Evolutionary conservation across 1,140 invertebrate species (phyloP), one percentile per base, ranked within the genome.

Genomic region (Cyrtorhinus lividipennis): DNA sequence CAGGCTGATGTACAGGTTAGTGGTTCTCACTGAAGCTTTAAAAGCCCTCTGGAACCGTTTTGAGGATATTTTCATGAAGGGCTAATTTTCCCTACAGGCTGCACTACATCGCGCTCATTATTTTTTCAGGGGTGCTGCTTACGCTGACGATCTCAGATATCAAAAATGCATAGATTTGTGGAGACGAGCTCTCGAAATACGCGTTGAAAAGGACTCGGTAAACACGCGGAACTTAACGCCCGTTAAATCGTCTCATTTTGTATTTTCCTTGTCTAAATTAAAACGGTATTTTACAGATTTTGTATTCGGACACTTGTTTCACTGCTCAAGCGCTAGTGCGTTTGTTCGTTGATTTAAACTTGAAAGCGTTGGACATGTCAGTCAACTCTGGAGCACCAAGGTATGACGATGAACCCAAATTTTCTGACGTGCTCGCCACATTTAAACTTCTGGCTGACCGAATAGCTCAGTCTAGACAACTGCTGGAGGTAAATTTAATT

Each of bases 161-260:
- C 87, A 91, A 70, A 77, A 85, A 59, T 92, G 90, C 72, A 87
- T 92, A 63, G 85, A 90, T 74, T 75, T 93, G 18, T 93, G 90
- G 90, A 76, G 79, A 63, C 82, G 88, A 73, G 85, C 86, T 25
- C 75, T 93, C 18, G 81, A 90, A 72, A 81, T 89, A 59, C 78
- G 87, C 66, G 83, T 91, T 3, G 79, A 82, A 67, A 90, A 85
- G 73, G 87, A 87, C 76, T 84, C 83, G 20, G 81, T 88, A 64
- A 64, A 66, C 62, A 22, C 20, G 8, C 38, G n/a, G n/a, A 44
- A 44, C 38, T 30, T 10, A 44, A 18, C 5, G 18, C 20, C 18
- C 20, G 8, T 44, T 10, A 44, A 44, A 44, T 38, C 15, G 30
- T 44, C 26, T 57, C 46, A 56, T 59, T 59, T 59, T 60, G 8